phyloP scores from a whole-genome alignment of 2,113 vertebrate genomes.

The Sceloporus tristichus region DNA sequence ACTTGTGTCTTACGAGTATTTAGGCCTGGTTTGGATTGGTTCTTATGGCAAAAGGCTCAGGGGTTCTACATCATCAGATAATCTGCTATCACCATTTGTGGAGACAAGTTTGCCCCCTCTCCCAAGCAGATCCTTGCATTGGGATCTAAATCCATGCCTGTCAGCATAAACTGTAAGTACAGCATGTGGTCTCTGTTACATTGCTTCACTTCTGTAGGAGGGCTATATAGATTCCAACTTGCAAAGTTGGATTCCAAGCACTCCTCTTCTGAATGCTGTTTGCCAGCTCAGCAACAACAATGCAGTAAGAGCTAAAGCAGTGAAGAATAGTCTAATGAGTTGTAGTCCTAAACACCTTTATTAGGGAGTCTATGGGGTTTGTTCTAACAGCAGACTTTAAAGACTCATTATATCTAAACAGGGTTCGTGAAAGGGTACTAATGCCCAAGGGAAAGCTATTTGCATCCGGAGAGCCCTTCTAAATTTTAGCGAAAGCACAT shows the following conservation, averaged over 20 bases:
- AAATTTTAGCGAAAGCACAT: background rate
- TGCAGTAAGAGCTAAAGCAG: background rate
- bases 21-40: background rate
- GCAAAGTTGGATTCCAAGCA: background rate
- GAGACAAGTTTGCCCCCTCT: background rate
- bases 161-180: background rate
- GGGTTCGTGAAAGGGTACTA: background rate
- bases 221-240: constrained; percentile 3
- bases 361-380: background rate
- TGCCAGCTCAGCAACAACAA: constrained; percentile 4
- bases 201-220: background rate
- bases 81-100: too few relatives aligned
- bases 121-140: background rate
- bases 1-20: too few relatives aligned
- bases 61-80: background rate
- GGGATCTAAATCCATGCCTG: background rate
- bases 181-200: background rate
- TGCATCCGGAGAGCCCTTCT: background rate
- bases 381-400: background rate
- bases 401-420: background rate
- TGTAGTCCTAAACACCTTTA: background rate
- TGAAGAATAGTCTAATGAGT: background rate
- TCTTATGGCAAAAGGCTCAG: background rate
- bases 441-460: background rate
- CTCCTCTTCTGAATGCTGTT: background rate